These are phyloP conservation scores for Druceiella hillmani DNA, from an alignment of 2,888 invertebrate species.

Conservation along the genomic window DNA sequence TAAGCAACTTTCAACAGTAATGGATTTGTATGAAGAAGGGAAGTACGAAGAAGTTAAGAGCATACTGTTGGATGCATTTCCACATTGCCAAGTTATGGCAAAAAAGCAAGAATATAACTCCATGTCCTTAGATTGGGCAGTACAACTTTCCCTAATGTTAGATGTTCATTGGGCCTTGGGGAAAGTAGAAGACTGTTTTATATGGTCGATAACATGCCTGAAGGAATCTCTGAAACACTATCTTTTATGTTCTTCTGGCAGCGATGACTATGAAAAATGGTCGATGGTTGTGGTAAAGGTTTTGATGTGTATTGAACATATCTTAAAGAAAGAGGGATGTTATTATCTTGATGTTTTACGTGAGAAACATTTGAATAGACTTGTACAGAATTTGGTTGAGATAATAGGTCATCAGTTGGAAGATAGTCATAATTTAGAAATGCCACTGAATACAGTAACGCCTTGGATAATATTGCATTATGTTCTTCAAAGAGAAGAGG, in stretches of 20 bases:
- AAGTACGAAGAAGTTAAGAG: slow-evolving; percentile 60
- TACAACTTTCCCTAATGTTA: slow-evolving; percentile 55
- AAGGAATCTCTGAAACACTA: slow-evolving; percentile 67
- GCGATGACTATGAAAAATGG: slow-evolving; percentile 45
- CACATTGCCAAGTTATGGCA: slow-evolving; percentile 44
- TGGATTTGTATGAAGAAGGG: slow-evolving; percentile 59
- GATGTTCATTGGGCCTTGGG: slow-evolving; percentile 62
- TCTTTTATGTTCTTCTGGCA: slow-evolving; percentile 42
- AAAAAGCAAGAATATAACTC: slow-evolving; percentile 39
- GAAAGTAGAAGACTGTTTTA: slow-evolving; percentile 59
- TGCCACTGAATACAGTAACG: slow-evolving; percentile 64
- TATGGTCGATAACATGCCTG: slow-evolving; percentile 73
- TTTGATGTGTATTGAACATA: slow-evolving; percentile 43
- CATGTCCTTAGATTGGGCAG: slow-evolving; percentile 51
- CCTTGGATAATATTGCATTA: slow-evolving; percentile 84
- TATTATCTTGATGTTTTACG: slow-evolving; percentile 50
- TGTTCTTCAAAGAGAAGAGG: slow-evolving; percentile 69
- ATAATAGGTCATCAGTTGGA: slow-evolving; percentile 77
- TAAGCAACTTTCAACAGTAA: slow-evolving; percentile 57
- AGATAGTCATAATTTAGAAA: slow-evolving; percentile 55
- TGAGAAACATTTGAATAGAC: slow-evolving; percentile 56
- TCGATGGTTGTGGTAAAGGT: slow-evolving; percentile 42
- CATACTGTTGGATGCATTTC: slow-evolving; percentile 64
- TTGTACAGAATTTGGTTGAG: slow-evolving; percentile 69
- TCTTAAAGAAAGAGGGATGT: slow-evolving; percentile 40